These are phyloP conservation scores for Geotrupes spiniger DNA, from an alignment of 2,888 invertebrate genomes.

Conservation along the genomic window DNA sequence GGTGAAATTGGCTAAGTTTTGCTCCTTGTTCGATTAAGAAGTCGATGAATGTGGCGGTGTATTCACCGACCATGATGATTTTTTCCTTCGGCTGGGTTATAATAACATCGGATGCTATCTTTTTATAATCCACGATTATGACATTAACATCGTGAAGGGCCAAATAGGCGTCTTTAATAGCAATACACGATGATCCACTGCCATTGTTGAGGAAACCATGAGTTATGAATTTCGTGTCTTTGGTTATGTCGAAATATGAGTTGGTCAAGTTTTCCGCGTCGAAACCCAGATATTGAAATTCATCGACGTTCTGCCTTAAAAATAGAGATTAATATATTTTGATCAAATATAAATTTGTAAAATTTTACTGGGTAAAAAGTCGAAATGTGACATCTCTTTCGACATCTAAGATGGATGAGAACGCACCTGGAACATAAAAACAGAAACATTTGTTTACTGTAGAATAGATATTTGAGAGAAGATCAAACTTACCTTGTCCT, in stretches of 20 bases:
- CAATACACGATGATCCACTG: constrained; percentile 47
- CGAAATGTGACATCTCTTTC: constrained; percentile 7
- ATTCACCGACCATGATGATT: constrained; percentile 1
- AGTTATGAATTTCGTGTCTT: constrained; percentile 52
- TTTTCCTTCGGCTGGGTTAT: neutral
- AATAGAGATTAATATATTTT: neutral
- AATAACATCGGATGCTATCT: constrained; percentile 21
- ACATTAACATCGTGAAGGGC: constrained; percentile 53
- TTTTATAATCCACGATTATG: constrained; percentile 41
- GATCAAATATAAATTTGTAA: neutral
- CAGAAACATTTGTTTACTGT: neutral
- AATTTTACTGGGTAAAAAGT: constrained; percentile 7
- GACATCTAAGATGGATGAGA: neutral
- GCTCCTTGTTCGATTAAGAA: constrained; percentile 42
- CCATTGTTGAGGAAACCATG: constrained; percentile 56
- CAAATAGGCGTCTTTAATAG: constrained; percentile 52
- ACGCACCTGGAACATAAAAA: neutral
- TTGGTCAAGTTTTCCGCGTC: constrained; percentile 8
- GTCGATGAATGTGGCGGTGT: constrained; percentile 46
- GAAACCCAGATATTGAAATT: constrained; percentile 2
- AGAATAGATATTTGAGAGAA: too few relatives aligned
- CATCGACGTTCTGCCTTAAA: constrained; percentile 5
- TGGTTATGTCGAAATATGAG: constrained; percentile 16
- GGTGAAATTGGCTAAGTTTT: constrained; percentile 51
- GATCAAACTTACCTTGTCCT: too few relatives aligned